Evolutionary conservation across 2,113 vertebrate genomes (phyloP), one percentile per base, ranked within the genome.

Genomic region (Platycercus adscitus): DNA sequence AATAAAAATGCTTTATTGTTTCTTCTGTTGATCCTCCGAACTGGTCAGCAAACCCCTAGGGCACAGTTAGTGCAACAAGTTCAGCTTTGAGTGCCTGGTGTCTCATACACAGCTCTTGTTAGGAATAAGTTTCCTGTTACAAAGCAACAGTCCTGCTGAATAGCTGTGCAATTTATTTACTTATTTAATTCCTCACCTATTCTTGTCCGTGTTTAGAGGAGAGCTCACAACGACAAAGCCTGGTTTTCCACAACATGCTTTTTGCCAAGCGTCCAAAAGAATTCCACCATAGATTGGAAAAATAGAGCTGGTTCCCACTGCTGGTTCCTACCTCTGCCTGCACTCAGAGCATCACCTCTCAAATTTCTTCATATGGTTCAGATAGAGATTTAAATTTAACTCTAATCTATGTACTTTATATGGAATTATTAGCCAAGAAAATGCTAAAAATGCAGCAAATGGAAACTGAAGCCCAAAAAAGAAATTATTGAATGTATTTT

Each of bases 1-100:
- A 97, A 97, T 96, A 94, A 97, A 98, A 97, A 87, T 94, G 82
- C 65, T 95, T 97, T 96, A 95, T 88, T 97, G 72, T 97, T 96
- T 94, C 75, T 97, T 88, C 79, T 96, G 81, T 96, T 96, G 93
- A 97, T 96, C 55, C 90, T 97, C 87, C 79, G 95, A 85, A 85
- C 52, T 87, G 66, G 83, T 86, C 55, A 96, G 92, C 63, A 97
- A 92, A 33, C 80, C 96, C 88, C 89, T 39, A 69, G 91, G 80
- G 95, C 70, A 95, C 47, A 91, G 46, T 95, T 85, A 96, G 79
- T 46, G n/a, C 79, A 82, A 88, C 55, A 61, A 94, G 94, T 81
- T 68, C 94, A 89, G 21, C 20, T 50, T 31, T 13, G 50, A 90
- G 15, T 66, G 94, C 81, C 65, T 81, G 93, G 33, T 84, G 88